A percentile compares a stretch with the other conserved stretches of the same genome.
Evolutionary conservation across 2,888 invertebrate species (phyloP).

Genomic region (Pheosia tremula): DNA sequence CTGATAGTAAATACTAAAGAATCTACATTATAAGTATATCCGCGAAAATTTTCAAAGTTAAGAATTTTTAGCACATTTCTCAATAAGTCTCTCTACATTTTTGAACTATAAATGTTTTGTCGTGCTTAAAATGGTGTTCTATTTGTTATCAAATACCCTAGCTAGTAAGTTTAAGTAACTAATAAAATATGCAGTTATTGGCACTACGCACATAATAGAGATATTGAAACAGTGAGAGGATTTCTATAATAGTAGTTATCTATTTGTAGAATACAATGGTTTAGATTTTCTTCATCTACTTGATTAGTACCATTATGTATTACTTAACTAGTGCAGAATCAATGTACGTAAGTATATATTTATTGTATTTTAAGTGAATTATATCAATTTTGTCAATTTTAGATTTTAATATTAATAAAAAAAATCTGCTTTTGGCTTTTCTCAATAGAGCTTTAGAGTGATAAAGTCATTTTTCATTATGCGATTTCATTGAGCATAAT

Average conservation of each 20-base stretch:
- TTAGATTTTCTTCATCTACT: slow-evolving; percentile 52
- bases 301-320: slow-evolving; percentile 35
- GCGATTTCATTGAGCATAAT: slow-evolving; percentile 28
- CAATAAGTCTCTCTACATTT: slow-evolving; percentile 85
- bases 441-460: slow-evolving; percentile 37
- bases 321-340: slow-evolving; percentile 47
- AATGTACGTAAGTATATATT: slow-evolving; percentile 33
- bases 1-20: slow-evolving; percentile 71
- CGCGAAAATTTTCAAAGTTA: slow-evolving; percentile 73
- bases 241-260: slow-evolving; percentile 46
- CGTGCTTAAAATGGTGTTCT: slow-evolving; percentile 86
- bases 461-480: slow-evolving; percentile 29
- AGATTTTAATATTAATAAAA: slow-evolving; percentile 74
- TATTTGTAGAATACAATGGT: slow-evolving; percentile 50
- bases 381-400: slow-evolving; percentile 85
- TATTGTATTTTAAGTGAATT: slow-evolving; percentile 75
- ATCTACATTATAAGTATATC: slow-evolving; percentile 68
- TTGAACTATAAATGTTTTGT: slow-evolving; percentile 85
- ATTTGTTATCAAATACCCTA: slow-evolving; percentile 85
- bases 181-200: slow-evolving; percentile 82
- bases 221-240: slow-evolving; percentile 47
- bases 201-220: slow-evolving; percentile 70
- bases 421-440: slow-evolving; percentile 64
- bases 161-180: slow-evolving; percentile 81
- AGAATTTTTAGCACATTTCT: slow-evolving; percentile 85